Conservation (phyloP, 2,113 vertebrate species). For the Oryzias curvinotus region DNA sequence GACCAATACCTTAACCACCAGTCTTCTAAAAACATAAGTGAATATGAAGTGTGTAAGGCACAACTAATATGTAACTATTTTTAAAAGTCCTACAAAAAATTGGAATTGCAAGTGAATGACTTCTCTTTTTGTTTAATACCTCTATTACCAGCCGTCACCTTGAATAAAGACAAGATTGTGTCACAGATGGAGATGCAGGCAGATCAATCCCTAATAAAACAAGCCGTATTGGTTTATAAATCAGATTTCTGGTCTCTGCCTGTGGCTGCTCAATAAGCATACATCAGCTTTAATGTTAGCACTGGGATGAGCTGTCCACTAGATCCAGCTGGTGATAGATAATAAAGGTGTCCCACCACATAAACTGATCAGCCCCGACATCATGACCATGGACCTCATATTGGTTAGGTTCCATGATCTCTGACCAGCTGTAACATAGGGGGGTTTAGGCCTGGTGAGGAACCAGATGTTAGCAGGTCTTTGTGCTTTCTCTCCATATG, state of each 20-base stretch:
- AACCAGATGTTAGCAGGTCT: too few species aligned
- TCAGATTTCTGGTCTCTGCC: constrained; percentile 52
- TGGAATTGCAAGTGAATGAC: constrained; percentile 41
- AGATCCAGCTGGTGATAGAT: constrained; percentile 49
- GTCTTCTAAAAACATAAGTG: too few species aligned
- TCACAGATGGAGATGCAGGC: constrained; percentile 44
- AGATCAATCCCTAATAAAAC: constrained; percentile 69
- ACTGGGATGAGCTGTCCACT: constrained; percentile 56
- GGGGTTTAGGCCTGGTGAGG: too few species aligned
- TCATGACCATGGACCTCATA: neutral
- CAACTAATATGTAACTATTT: too few species aligned
- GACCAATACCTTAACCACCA: too few species aligned
- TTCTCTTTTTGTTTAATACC: constrained; percentile 29
- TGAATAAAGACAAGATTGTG: constrained; percentile 57
- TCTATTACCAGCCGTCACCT: constrained; percentile 57
- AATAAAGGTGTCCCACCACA: constrained; percentile 27
- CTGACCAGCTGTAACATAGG: too few species aligned
- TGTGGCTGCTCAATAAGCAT: constrained; percentile 63
- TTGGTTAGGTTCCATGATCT: too few species aligned
- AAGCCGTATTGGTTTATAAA: constrained; percentile 64
- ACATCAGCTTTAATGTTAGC: constrained; percentile 58
- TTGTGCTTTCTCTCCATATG: too few species aligned
- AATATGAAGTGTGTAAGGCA: too few species aligned
- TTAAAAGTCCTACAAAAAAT: neutral
- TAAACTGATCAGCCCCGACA: neutral